A percentile compares a stretch with the other conserved stretches of the same genome.
Evolutionary conservation across 2,113 vertebrate genomes (phyloP).

Genomic region (Grantiella picta): DNA sequence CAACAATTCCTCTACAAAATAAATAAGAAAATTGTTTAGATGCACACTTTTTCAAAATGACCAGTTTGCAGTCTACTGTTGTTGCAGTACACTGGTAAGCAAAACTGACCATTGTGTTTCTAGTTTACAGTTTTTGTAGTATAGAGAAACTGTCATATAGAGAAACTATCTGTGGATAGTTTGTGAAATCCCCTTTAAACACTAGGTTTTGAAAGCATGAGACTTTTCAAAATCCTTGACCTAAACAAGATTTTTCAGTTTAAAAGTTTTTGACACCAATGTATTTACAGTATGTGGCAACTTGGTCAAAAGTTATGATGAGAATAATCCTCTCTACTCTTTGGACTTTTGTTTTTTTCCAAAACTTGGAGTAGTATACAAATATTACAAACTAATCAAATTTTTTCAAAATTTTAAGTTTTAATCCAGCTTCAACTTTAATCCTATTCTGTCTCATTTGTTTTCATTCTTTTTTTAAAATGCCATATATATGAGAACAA

Average conservation of each 20-base stretch:
- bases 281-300: not conserved
- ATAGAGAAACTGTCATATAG: not conserved
- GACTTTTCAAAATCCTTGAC: not conserved
- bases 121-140: not conserved
- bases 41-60: not conserved
- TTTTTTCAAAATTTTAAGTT: not conserved
- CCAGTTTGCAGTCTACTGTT: rapidly evolving
- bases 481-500: not conserved
- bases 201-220: not conserved
- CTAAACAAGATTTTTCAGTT: not conserved
- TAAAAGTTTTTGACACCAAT: not conserved
- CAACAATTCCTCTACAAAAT: not conserved
- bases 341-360: not conserved
- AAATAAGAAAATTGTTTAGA: not conserved
- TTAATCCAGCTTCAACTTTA: not conserved
- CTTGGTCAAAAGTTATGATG: not conserved
- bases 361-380: not conserved
- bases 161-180: not conserved
- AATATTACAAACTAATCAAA: not conserved
- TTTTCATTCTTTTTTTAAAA: not conserved
- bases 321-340: not conserved
- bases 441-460: not conserved
- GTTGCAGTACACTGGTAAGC: not conserved
- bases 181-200: not conserved
- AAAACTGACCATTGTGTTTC: not conserved